Percentiles rank a stretch among this genome's conserved stretches.
phyloP scores from a whole-genome alignment of 2,797 vertebrate genomes.

The Hybognathus amarus region DNA sequence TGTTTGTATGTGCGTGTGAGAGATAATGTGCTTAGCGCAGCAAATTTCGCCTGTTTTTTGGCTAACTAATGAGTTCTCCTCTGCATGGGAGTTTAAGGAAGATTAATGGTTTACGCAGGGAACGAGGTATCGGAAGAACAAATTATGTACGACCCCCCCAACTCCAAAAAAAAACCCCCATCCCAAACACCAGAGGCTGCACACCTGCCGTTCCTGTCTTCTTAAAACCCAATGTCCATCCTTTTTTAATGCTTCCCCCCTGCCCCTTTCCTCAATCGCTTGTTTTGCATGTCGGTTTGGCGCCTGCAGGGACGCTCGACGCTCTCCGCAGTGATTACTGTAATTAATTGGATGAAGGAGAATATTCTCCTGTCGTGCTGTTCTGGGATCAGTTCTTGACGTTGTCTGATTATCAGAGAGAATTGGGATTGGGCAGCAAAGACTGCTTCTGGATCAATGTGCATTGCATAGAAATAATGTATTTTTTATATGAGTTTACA shows the following conservation, averaged over 20 bases:
- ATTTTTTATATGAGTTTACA: too few relatives aligned
- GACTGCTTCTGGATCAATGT: constrained; percentile 1
- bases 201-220: constrained; percentile 53
- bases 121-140: constrained; percentile 54
- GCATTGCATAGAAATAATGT: neutral
- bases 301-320: constrained; percentile 12
- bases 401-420: neutral
- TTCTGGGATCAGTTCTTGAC: constrained; percentile 25
- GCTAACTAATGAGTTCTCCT: constrained; percentile 58
- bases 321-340: constrained; percentile 53
- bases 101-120: constrained; percentile 58
- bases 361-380: constrained; percentile 18
- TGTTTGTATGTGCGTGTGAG: constrained; percentile 22
- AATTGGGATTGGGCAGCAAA: neutral
- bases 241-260: constrained; percentile 31
- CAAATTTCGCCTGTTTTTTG: constrained; percentile 53
- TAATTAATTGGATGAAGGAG: constrained; percentile 59
- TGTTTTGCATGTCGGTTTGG: constrained; percentile 27
- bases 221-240: constrained; percentile 24
- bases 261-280: constrained; percentile 1
- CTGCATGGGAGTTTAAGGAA: constrained; percentile 53
- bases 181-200: constrained; percentile 44
- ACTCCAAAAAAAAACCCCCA: constrained; percentile 24
- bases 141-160: constrained; percentile 43
- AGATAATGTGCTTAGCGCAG: constrained; percentile 58